Conservation (phyloP, 2,113 vertebrate species). For the Ceuthmochares aereus region DNA sequence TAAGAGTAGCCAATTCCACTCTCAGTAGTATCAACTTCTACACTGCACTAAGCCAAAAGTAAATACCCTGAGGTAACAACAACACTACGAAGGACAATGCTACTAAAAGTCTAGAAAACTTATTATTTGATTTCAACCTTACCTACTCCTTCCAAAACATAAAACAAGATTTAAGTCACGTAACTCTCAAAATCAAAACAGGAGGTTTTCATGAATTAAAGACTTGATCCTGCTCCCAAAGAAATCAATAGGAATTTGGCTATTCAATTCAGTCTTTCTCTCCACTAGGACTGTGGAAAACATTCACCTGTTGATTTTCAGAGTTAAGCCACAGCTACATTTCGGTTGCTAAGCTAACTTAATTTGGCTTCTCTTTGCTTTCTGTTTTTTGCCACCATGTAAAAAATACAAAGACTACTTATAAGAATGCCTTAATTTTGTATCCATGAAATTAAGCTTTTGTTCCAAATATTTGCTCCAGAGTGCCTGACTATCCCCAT, state of each 20-base stretch:
- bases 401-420: neutral
- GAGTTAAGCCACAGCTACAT: neutral
- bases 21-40: conserved; percentile 44
- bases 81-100: neutral
- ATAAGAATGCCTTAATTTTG: conserved; percentile 3
- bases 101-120: conserved; percentile 35
- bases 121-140: conserved; percentile 36
- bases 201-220: neutral
- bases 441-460: conserved; percentile 17
- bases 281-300: neutral
- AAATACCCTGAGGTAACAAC: conserved; percentile 40
- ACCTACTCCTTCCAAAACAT: neutral
- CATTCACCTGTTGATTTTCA: neutral
- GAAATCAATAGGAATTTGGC: conserved; percentile 5
- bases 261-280: neutral
- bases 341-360: neutral
- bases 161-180: conserved; percentile 15
- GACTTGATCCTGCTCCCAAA: neutral
- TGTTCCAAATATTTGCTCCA: neutral
- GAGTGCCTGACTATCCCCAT: neutral
- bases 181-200: conserved; percentile 24
- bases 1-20: conserved; percentile 39
- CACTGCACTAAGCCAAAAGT: conserved; percentile 20
- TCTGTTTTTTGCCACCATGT: neutral
- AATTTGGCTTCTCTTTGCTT: neutral